Evolutionary conservation across 2,888 invertebrate genomes (phyloP).

Genomic region (Hypsopygia costalis): DNA sequence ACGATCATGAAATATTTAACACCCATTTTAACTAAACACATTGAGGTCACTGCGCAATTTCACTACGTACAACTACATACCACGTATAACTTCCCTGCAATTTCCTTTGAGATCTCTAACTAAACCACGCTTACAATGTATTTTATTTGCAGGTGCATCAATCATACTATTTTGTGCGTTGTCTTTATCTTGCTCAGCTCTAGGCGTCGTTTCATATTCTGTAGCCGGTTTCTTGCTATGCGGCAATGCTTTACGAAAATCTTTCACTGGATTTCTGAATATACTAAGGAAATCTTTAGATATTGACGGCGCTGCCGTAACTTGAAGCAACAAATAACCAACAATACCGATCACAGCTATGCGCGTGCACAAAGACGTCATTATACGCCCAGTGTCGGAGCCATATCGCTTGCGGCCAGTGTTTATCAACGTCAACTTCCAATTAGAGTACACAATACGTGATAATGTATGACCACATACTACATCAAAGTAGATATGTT

Average conservation of each 20-base stretch:
- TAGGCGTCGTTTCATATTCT: not conserved
- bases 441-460: slow-evolving; percentile 21
- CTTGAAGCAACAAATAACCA: slow-evolving; percentile 22
- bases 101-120: not conserved
- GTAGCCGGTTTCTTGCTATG: not conserved
- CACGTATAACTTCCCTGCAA: not conserved
- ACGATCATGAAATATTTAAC: not conserved
- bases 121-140: not conserved
- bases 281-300: not conserved
- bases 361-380: slow-evolving; percentile 55
- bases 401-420: slow-evolving; percentile 32
- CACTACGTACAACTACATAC: too few relatives aligned
- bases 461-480: slow-evolving; percentile 10
- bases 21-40: not conserved
- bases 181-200: not conserved
- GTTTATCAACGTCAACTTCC: slow-evolving; percentile 43
- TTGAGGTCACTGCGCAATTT: not conserved
- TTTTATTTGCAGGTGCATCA: not conserved
- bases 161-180: not conserved
- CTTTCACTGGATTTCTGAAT: not conserved
- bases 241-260: not conserved
- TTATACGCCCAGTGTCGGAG: slow-evolving; percentile 42
- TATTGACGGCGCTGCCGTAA: not conserved
- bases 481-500: too few relatives aligned
- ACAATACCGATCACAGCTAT: slow-evolving; percentile 51